phyloP scores from a whole-genome alignment of 2,113 vertebrate genomes.

The Nycticryphes semicollaris region DNA sequence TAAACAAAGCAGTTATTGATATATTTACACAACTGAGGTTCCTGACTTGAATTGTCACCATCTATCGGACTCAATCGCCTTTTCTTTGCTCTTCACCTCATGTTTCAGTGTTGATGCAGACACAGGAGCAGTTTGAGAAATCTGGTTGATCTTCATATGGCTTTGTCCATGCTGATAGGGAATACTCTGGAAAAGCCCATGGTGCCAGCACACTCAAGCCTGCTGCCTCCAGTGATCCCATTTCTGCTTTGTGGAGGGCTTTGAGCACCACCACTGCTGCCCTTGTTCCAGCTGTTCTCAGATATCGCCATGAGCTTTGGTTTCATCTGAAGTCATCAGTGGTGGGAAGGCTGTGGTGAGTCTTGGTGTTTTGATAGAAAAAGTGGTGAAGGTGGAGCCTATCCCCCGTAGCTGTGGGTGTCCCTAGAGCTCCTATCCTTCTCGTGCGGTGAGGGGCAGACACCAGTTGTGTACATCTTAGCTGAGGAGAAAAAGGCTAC shows the following conservation, averaged over 20 bases:
- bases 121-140: neutral
- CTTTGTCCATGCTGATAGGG: neutral
- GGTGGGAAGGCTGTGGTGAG: neutral
- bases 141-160: neutral
- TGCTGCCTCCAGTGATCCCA: neutral
- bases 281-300: neutral
- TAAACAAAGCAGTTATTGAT: conserved; percentile 57
- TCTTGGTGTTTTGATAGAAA: neutral
- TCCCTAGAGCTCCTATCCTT: neutral
- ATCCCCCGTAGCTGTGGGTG: neutral
- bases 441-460: neutral
- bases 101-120: neutral
- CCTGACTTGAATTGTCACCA: conserved; percentile 8
- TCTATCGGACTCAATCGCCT: neutral
- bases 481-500: fast-evolving
- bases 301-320: neutral
- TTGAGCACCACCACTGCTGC: neutral
- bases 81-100: neutral
- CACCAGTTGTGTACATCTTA: neutral
- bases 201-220: neutral
- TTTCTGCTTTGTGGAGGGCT: neutral
- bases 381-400: neutral
- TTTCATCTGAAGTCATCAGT: neutral
- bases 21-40: conserved; percentile 7
- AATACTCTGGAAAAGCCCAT: neutral